Base-by-base conservation (phyloP, 2,797 vertebrate genomes). In the Xiphorhynchus erythropygius region DNA sequence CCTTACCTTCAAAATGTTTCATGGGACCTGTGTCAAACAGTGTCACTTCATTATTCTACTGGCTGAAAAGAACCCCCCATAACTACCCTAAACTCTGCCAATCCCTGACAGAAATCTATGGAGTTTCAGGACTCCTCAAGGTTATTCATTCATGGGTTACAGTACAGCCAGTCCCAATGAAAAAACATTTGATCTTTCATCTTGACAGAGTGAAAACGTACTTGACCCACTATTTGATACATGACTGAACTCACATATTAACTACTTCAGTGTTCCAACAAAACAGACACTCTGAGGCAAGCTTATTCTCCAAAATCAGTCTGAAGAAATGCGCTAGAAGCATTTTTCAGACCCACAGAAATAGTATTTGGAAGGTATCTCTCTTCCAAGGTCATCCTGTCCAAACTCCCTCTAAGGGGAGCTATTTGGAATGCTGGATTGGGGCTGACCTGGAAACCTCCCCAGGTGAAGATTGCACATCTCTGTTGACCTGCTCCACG, bases 401-500 rank as follows among this genome's bases (percentile, higher is more conserved):
- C 46, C 57, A 81, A 28, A 21, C n/a, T 9, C 25, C 24, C 18
- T 80, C 37, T 30, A 52, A 83, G n/a, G 12, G 18, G 12, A 84
- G 65, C 16, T 50, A 19, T 9, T 2, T 64, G 46, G 60, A 80
- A 28, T 4, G 7, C 33, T 11, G 33, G 32, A n/a, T 13, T 30
- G 33, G 15, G 18, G 24, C 56, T 64, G 53, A 77, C 46, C n/a
- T 65, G 55, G 65, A 90, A 89, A 81, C 32, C 33, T 83, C 24
- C 32, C 3, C 0, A 5, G 28, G 11, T 0, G 0, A 79, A 35
- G 42, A 49, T 0, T 9, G 3, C 41, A n/a, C 24, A n/a, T 47
- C 30, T 37, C 41, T 50, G 25, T 30, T 42, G 47, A 77, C 44
- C 63, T 83, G 81, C 22, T 82, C 39, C 56, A 84, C 6, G 15